phyloP scores from a whole-genome alignment of 2,113 vertebrate species.

The Lepus americanus region DNA sequence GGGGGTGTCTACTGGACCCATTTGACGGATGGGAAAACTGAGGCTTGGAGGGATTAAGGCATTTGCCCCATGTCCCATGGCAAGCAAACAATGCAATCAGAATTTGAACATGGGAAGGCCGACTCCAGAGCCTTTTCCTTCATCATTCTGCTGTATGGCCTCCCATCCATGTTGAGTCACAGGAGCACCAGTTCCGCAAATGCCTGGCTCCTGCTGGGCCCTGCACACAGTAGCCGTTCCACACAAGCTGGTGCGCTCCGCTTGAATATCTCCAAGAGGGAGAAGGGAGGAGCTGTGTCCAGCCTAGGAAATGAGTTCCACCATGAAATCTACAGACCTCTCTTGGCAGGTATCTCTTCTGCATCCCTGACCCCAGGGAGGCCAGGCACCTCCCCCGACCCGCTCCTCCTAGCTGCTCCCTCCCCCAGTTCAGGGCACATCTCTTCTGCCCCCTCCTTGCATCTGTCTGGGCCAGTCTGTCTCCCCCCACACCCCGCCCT shows the following conservation, averaged over 20 bases:
- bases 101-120: background rate
- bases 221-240: background rate
- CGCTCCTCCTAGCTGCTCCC: background rate
- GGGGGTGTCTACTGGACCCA: background rate
- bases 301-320: conserved; percentile 1
- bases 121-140: conserved; percentile 6
- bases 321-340: background rate
- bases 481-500: conserved; percentile 42
- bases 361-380: background rate
- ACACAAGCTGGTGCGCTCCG: background rate
- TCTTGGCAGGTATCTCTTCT: background rate
- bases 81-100: background rate
- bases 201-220: background rate
- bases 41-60: background rate
- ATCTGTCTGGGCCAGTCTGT: conserved; percentile 61
- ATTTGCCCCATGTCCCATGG: background rate
- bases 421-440: conserved; percentile 1
- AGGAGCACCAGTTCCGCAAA: background rate
- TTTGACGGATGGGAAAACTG: background rate
- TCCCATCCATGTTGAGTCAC: background rate
- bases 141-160: background rate
- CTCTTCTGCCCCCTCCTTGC: background rate
- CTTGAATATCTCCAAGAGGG: background rate
- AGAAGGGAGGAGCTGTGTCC: background rate
- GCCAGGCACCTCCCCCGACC: background rate